A percentile compares a stretch with the other conserved stretches of the same genome.
These are phyloP conservation scores for Amblyjoppa fuscipennis DNA, from an alignment of 2,888 invertebrate species.

Conservation along the genomic window DNA sequence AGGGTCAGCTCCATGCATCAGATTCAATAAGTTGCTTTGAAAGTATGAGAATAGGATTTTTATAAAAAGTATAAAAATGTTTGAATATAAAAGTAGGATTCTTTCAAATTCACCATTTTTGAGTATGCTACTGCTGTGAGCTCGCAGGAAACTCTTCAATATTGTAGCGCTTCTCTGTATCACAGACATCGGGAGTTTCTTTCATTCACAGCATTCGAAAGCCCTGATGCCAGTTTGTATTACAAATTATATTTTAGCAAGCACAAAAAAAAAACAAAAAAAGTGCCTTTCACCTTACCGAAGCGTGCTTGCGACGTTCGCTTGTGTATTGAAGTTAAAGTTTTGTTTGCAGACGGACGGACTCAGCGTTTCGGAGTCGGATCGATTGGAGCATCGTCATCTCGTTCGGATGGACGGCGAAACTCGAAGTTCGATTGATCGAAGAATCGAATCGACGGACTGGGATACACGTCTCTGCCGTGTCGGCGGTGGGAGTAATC, in stretches of 20 bases:
- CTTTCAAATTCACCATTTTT: constrained; percentile 57
- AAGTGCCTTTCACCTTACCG: background rate
- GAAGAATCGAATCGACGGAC: background rate
- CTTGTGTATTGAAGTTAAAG: background rate
- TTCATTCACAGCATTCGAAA: constrained; percentile 6
- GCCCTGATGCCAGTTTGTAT: constrained; percentile 12
- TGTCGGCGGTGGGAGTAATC: background rate
- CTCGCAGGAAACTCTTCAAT: constrained; percentile 41
- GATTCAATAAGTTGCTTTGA: background rate
- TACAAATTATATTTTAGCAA: background rate
- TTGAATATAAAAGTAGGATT: background rate
- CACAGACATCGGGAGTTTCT: constrained; percentile 25
- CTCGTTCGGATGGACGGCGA: background rate
- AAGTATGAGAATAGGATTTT: background rate
- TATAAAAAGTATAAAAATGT: too few species aligned
- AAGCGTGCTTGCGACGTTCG: background rate
- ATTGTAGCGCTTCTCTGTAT: constrained; percentile 31
- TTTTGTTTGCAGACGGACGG: constrained; percentile 1
- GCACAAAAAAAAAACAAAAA: constrained; percentile 3
- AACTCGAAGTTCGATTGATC: constrained; percentile 2
- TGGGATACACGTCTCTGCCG: background rate
- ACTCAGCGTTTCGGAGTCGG: background rate
- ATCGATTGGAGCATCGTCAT: constrained; percentile 18
- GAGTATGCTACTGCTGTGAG: constrained; percentile 10
- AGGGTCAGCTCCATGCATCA: background rate